Percentiles rank a stretch among this genome's conserved stretches.
Evolutionary conservation across 2,113 vertebrate species (phyloP).

Genomic region (Apus apus): DNA sequence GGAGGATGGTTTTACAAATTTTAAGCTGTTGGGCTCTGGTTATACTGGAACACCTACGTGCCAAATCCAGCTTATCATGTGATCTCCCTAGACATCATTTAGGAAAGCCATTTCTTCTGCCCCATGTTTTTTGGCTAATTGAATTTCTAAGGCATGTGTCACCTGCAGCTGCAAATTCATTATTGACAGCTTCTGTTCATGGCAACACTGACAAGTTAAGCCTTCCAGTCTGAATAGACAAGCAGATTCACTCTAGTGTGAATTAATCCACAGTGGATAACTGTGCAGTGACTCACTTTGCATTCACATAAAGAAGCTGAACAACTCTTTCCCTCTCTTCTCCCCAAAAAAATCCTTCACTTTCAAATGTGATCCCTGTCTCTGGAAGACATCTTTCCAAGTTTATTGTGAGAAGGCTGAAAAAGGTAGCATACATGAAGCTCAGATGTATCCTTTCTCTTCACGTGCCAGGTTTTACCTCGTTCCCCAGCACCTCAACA

Average conservation of each 20-base stretch:
- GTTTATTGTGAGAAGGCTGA: neutral
- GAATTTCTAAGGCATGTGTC: slow-evolving; percentile 42
- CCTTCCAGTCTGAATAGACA: slow-evolving; percentile 29
- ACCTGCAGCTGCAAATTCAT: slow-evolving; percentile 64
- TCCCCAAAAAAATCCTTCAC: neutral
- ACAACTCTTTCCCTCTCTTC: neutral
- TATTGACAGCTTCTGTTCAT: slow-evolving; percentile 38
- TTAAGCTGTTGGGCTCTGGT: neutral
- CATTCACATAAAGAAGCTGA: neutral
- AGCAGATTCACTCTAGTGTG: slow-evolving; percentile 9
- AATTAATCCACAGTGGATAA: slow-evolving; percentile 59
- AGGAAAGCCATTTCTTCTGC: slow-evolving; percentile 21
- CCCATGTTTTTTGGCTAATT: slow-evolving; percentile 26
- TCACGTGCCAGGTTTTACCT: neutral
- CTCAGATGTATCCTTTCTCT: neutral
- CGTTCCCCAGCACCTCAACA: neutral
- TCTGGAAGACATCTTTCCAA: neutral
- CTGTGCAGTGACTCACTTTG: slow-evolving; percentile 51
- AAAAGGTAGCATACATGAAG: neutral
- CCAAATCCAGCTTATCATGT: neutral
- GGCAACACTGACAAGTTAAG: slow-evolving; percentile 11
- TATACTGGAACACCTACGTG: neutral
- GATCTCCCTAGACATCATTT: neutral
- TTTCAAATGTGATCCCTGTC: neutral
- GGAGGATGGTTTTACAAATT: neutral